Evolutionary conservation across 2,113 vertebrate species (phyloP), one percentile per base, ranked within the genome.

Genomic region (Haplotaxodon microlepis): DNA sequence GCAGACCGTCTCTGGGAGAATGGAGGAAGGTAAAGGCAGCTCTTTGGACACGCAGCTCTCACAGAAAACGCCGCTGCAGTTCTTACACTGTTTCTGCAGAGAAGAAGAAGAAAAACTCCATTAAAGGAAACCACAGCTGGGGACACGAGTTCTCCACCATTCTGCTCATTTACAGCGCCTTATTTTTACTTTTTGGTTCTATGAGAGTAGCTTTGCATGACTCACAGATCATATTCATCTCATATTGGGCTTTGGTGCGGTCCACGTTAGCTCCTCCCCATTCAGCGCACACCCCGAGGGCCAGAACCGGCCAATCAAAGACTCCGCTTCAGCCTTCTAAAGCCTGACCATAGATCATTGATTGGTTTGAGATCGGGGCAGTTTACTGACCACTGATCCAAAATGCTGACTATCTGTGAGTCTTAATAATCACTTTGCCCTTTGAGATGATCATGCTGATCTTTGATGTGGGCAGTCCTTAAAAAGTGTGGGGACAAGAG

Each of bases 21-120:
- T 98, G 82, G 97, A 99, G 10, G 98, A 98, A 0, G 98, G 98
- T 5, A 99, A 94, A 2, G 98, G 99, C 90, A 99, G 95, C 94
- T 98, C 96, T 0, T 98, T 96, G 4, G 90, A 92, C 0, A 97
- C 96, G 9, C 98, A 99, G 88, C 92, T 92, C 63, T 96, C 93
- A 11, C 98, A 99, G 96, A 98, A 98, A 36, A 94, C 89, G 1
- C 96, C 97, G 1, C 90, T 90, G 19, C 98, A 99, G 96, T 98
- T 98, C 95, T 97, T 97, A 90, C 98, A 99, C 29, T 82, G 90
- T 47, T 94, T 97, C 98, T 99, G 92, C 21, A 94, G 73, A 3
- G 38, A 31, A 76, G 69, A 69, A 10, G 13, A 69, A 10, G 13
- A 82, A 47, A 14, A 10, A 47, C 27, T 34, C 27, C 13, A 6